A percentile compares a stretch with the other conserved stretches of the same genome.
Conservation (phyloP, 2,888 invertebrate species). For the Crematogaster levior region DNA sequence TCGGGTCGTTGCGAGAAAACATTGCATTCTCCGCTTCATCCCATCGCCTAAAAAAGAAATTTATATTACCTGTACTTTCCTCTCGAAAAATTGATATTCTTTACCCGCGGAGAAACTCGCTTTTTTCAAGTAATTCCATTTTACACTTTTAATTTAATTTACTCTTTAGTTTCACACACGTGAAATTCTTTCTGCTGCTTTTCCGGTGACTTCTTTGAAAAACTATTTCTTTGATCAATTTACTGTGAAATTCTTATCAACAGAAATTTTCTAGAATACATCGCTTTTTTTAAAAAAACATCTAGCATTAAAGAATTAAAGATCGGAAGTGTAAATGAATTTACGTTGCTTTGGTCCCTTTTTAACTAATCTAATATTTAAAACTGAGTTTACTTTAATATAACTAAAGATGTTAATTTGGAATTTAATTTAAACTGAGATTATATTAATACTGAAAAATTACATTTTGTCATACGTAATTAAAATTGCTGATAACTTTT, state of each 20-base stretch:
- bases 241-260: not conserved
- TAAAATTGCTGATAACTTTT: not conserved
- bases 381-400: not conserved
- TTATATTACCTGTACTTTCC: not conserved
- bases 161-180: not conserved
- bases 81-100: not conserved
- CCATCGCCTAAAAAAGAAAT: no score
- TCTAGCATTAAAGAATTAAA: not conserved
- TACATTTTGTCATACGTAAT: not conserved
- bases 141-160: slow-evolving; percentile 26
- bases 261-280: not conserved
- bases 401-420: not conserved
- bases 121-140: slow-evolving; percentile 9
- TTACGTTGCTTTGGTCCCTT: not conserved
- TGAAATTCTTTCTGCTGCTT: not conserved
- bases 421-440: not conserved
- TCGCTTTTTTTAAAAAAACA: not conserved
- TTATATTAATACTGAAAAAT: not conserved
- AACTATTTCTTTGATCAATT: not conserved
- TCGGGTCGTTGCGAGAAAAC: slow-evolving; percentile 18
- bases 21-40: slow-evolving; percentile 4
- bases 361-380: not conserved
- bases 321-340: not conserved
- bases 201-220: not conserved
- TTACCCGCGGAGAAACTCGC: not conserved